Evolutionary conservation across 2,888 invertebrate genomes (phyloP), one percentile per base, ranked within the genome.

Genomic region (Cephonodes hylas): DNA sequence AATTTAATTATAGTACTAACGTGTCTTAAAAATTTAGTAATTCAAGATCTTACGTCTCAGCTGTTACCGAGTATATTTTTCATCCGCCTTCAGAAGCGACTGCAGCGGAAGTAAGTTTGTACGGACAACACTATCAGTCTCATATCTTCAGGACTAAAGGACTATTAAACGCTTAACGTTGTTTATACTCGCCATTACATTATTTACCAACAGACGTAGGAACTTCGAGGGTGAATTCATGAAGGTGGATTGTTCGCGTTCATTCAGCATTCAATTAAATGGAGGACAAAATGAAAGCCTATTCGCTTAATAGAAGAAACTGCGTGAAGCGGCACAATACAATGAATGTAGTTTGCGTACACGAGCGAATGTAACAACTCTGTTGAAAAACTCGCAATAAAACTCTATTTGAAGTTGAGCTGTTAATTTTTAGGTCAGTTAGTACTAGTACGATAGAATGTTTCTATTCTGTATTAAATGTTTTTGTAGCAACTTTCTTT

Each of bases 221-320:
- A 27, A 48, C 27, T 25, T 27, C 27, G 25, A 48, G 48, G 48
- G 48, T 27, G 8, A 48, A 48, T 48, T 53, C 31, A 53, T 31
- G 31, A 53, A 53, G 53, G 53, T 53, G 18, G 18, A 53, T 53
- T 53, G 18, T 53, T 53, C 53, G 31, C 31, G 31, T 53, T 53
- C 31, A 53, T 53, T 53, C 53, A 53, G 27, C 31, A 53, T 53
- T 53, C 31, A 31, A 53, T 53, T 53, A 53, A 53, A 53, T 31
- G 18, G 53, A 53, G 31, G 31, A 53, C 31, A 53, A 31, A 31
- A 53, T 10, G 53, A 31, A 53, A 20, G n/a, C 31, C 27, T 53
- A 53, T 53, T 53, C 27, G 27, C 53, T 18, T 53, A 53, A 53
- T 53, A 53, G 31, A 53, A 53, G 53, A 53, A 53, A 31, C 53